Percentiles rank a stretch among this genome's conserved stretches.
phyloP scores from a whole-genome alignment of 2,797 vertebrate species.

The Protosalanx chinensis region DNA sequence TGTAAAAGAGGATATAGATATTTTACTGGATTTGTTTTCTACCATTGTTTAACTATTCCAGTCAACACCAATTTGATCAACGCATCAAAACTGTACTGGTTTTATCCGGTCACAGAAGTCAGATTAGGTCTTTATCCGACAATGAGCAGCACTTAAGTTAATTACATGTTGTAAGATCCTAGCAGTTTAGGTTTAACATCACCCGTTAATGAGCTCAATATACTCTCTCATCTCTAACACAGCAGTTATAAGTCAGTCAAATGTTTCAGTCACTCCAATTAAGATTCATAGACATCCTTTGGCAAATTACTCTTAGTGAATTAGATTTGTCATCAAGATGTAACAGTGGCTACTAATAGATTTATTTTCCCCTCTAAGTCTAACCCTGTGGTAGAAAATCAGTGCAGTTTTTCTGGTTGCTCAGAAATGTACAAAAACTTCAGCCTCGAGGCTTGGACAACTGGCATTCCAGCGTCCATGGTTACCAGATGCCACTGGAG shows the following conservation, averaged over 20 bases:
- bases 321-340: conserved; percentile 36
- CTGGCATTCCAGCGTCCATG: conserved; percentile 34
- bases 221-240: background rate
- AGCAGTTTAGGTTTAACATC: conserved; percentile 52
- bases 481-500: conserved; percentile 95
- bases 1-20: conserved; percentile 52
- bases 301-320: background rate
- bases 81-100: conserved; percentile 71
- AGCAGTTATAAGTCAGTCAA: background rate
- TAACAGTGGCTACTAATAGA: conserved; percentile 27
- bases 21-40: conserved; percentile 52
- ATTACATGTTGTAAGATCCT: conserved; percentile 28
- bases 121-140: conserved; percentile 29
- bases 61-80: conserved; percentile 56
- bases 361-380: conserved; percentile 31
- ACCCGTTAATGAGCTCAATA: background rate
- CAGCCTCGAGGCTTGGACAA: conserved; percentile 46
- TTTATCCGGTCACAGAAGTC: conserved; percentile 58
- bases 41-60: conserved; percentile 57
- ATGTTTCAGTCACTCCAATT: conserved; percentile 50
- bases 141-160: conserved; percentile 38
- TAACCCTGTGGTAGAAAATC: conserved; percentile 65
- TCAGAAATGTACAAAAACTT: conserved; percentile 60
- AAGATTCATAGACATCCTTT: conserved; percentile 18
- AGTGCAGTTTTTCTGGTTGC: conserved; percentile 76